phyloP scores from a whole-genome alignment of 1,140 invertebrate genomes.

The Drosophila erecta region DNA sequence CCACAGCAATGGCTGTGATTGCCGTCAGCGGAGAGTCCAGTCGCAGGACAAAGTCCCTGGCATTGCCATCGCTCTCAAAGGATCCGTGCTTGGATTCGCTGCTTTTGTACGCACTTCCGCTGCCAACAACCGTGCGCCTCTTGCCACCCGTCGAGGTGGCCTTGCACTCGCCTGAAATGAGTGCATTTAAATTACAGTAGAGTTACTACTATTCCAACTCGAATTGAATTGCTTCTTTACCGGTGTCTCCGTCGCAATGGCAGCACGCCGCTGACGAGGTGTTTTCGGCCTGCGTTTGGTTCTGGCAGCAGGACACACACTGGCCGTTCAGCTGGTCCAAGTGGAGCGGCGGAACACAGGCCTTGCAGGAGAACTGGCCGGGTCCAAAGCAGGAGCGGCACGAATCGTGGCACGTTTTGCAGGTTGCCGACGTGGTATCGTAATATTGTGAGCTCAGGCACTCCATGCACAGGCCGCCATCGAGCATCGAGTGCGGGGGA shows the following conservation, averaged over 20 bases:
- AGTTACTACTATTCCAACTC: too few species aligned
- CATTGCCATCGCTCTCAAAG: slow-evolving; percentile 77
- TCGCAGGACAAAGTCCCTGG: slow-evolving; percentile 74
- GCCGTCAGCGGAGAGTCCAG: slow-evolving; percentile 85
- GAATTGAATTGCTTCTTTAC: slow-evolving; percentile 76
- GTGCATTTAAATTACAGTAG: neutral
- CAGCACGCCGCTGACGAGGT: slow-evolving; percentile 38
- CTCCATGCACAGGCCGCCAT: slow-evolving; percentile 90
- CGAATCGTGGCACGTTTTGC: slow-evolving; percentile 88
- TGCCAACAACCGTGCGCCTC: slow-evolving; percentile 88
- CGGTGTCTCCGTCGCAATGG: slow-evolving; percentile 85
- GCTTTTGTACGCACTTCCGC: slow-evolving; percentile 62
- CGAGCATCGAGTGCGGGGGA: slow-evolving; percentile 89
- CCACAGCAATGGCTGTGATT: slow-evolving; percentile 88
- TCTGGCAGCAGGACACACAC: slow-evolving; percentile 89
- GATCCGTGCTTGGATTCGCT: slow-evolving; percentile 54
- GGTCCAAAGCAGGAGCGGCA: slow-evolving; percentile 90
- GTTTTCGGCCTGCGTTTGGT: slow-evolving; percentile 85
- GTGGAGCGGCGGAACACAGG: slow-evolving; percentile 88
- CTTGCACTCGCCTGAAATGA: slow-evolving; percentile 87
- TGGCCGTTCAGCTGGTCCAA: slow-evolving; percentile 89
- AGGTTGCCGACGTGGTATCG: slow-evolving; percentile 88
- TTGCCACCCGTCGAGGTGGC: slow-evolving; percentile 91
- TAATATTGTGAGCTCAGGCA: slow-evolving; percentile 90
- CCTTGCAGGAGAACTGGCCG: slow-evolving; percentile 89